Evolutionary conservation across 2,888 invertebrate species (phyloP).

Genomic region (Pyrrhosoma nymphula): DNA sequence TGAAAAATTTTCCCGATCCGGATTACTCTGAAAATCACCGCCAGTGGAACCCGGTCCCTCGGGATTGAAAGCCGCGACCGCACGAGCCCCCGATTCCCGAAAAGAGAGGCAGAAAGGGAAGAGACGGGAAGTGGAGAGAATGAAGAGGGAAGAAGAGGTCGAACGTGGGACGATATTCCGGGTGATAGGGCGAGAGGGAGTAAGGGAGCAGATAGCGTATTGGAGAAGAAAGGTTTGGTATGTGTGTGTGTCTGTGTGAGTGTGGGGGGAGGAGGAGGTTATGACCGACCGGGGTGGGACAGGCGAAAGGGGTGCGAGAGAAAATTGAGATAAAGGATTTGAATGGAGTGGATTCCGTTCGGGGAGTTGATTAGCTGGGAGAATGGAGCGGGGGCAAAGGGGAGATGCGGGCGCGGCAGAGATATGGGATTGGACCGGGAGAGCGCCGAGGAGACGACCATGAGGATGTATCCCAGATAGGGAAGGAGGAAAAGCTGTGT

Average conservation of each 20-base stretch:
- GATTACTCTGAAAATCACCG: no score
- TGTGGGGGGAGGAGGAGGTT: background rate
- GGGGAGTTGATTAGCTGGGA: slow-evolving; percentile 50
- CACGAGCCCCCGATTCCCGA: no score
- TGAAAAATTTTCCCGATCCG: no score
- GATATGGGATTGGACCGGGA: background rate
- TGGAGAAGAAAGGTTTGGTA: background rate
- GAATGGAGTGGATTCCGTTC: slow-evolving; percentile 52
- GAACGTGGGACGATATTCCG: background rate
- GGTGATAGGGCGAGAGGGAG: background rate
- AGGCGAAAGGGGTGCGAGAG: slow-evolving; percentile 16
- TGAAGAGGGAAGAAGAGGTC: background rate
- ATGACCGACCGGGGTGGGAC: slow-evolving; percentile 19
- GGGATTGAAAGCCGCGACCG: no score
- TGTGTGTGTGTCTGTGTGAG: no score
- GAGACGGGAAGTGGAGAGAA: background rate
- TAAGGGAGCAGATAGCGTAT: background rate
- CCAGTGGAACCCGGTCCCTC: no score
- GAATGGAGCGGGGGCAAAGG: background rate
- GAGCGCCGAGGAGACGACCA: background rate
- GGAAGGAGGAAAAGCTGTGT: background rate
- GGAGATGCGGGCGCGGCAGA: slow-evolving; percentile 23
- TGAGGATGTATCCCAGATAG: background rate
- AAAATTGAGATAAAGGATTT: slow-evolving; percentile 56
- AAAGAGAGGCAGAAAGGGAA: background rate